Evolutionary conservation across 2,888 invertebrate genomes (phyloP).

Genomic region (Podotricha telesiphe): DNA sequence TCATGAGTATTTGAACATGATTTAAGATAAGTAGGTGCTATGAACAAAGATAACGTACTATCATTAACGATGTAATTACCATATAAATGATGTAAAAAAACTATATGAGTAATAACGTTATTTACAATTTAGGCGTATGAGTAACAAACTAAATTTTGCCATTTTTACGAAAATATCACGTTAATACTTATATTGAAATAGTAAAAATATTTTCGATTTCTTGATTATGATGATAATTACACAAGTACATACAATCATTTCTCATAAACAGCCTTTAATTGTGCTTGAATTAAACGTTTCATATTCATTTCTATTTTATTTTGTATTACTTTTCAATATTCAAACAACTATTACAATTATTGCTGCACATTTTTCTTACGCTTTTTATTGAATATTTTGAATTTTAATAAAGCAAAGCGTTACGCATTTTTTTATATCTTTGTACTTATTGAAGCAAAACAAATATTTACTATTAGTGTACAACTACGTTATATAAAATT

Average conservation of each 20-base stretch:
- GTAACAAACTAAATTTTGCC: neutral
- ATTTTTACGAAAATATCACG: slow-evolving; percentile 1
- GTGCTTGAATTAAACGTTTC: too few relatives aligned
- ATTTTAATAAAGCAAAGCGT: too few relatives aligned
- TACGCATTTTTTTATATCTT: neutral
- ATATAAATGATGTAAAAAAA: neutral
- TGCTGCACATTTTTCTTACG: too few relatives aligned
- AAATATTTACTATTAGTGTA: neutral
- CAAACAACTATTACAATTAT: too few relatives aligned
- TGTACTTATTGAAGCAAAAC: neutral
- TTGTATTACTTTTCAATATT: too few relatives aligned
- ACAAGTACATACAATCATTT: neutral
- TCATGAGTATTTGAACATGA: neutral
- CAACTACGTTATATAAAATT: neutral
- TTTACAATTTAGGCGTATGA: neutral
- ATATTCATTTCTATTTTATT: too few relatives aligned
- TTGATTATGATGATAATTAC: neutral
- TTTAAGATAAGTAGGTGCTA: neutral
- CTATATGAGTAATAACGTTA: neutral
- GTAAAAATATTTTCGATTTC: neutral
- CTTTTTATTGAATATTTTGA: too few relatives aligned
- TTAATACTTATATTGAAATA: neutral
- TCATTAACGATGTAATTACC: neutral
- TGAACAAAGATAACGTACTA: neutral
- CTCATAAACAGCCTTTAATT: too few relatives aligned